Conservation (phyloP, 2,888 invertebrate species). For the Pharmacophagus antenor region DNA sequence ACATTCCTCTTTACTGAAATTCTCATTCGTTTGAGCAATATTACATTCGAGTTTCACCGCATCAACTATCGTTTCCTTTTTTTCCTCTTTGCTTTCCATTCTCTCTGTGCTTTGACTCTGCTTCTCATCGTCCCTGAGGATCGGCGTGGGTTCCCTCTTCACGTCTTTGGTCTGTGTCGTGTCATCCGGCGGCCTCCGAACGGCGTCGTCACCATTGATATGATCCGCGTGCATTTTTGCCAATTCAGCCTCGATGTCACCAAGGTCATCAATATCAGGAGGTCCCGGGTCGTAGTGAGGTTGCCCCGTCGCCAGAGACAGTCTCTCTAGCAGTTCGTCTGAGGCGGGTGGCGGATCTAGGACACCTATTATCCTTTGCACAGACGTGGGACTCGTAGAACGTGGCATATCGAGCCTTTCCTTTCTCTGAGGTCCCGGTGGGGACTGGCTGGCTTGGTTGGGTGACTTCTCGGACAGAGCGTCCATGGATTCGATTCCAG, state of each 20-base stretch:
- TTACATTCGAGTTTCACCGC: slow-evolving; percentile 37
- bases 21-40: slow-evolving; percentile 38
- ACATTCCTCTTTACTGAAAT: slow-evolving; percentile 33
- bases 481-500: slow-evolving; percentile 96
- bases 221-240: slow-evolving; percentile 83
- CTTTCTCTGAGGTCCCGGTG: slow-evolving; percentile 72
- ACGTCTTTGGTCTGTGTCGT: slow-evolving; percentile 43
- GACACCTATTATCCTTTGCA: slow-evolving; percentile 73
- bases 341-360: slow-evolving; percentile 56
- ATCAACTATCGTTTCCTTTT: slow-evolving; percentile 33
- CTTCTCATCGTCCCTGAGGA: slow-evolving; percentile 45
- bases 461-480: slow-evolving; percentile 95
- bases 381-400: slow-evolving; percentile 66
- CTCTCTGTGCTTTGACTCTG: slow-evolving; percentile 35
- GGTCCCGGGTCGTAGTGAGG: slow-evolving; percentile 61
- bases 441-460: slow-evolving; percentile 91
- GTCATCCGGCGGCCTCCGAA: slow-evolving; percentile 43
- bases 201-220: slow-evolving; percentile 62
- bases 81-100: slow-evolving; percentile 35
- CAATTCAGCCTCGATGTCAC: slow-evolving; percentile 85
- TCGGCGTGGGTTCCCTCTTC: slow-evolving; percentile 59
- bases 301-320: slow-evolving; percentile 51
- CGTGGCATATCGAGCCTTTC: slow-evolving; percentile 70
- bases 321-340: slow-evolving; percentile 56
- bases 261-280: slow-evolving; percentile 77